phyloP scores from a whole-genome alignment of 2,797 vertebrate species.

The Syncerus caffer region DNA sequence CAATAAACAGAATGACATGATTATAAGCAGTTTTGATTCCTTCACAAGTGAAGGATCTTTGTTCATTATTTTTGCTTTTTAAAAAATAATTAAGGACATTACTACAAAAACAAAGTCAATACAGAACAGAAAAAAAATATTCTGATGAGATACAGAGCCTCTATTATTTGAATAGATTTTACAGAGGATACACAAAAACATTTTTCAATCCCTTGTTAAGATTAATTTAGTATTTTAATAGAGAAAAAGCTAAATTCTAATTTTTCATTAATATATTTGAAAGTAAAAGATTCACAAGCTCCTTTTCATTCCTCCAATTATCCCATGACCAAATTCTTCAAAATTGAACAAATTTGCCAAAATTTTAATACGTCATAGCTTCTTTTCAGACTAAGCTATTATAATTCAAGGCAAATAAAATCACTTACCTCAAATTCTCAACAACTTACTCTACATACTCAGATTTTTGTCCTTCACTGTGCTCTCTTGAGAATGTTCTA shows the following conservation, averaged over 20 bases:
- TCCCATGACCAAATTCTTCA: slow-evolving; percentile 1
- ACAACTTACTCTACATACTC: background rate
- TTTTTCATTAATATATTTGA: background rate
- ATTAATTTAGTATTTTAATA: slow-evolving; percentile 19
- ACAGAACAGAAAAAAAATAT: background rate
- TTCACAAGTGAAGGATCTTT: background rate
- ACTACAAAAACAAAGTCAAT: background rate
- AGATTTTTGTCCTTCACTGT: background rate
- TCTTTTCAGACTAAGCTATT: slow-evolving; percentile 14
- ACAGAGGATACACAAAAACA: background rate
- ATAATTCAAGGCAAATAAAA: slow-evolving; percentile 22
- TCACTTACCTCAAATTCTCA: background rate
- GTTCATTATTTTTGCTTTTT: background rate
- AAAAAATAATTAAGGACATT: background rate
- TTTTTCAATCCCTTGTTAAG: background rate
- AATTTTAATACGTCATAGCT: background rate
- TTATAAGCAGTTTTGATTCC: background rate
- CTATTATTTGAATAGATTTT: background rate
- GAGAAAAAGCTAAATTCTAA: background rate
- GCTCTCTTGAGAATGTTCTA: background rate
- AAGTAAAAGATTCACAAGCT: slow-evolving; percentile 20
- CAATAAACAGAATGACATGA: background rate
- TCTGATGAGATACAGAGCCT: background rate
- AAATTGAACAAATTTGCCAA: background rate
- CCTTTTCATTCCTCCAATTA: slow-evolving; percentile 32